Evolutionary conservation across 2,888 invertebrate genomes (phyloP).

Genomic region (Epistrophe grossulariae): DNA sequence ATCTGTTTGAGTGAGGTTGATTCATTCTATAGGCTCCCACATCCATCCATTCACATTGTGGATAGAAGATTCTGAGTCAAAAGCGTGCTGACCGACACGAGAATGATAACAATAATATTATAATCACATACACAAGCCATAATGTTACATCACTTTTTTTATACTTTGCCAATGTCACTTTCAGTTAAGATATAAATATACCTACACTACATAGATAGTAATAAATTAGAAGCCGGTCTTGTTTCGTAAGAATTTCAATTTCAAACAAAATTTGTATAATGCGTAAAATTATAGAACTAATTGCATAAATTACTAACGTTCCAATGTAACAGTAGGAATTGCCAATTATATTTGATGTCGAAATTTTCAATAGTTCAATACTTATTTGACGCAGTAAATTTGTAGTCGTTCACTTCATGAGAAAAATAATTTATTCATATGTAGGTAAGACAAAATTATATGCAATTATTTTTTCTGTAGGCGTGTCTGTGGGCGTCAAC

Average conservation of each 20-base stretch:
- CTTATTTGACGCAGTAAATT: neutral
- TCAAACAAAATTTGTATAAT: neutral
- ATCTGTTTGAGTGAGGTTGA: conserved; percentile 1
- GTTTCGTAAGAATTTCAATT: neutral
- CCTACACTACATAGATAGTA: neutral
- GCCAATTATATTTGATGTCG: neutral
- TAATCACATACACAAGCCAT: neutral
- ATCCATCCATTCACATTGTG: neutral
- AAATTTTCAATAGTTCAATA: neutral
- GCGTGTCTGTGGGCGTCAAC: too few relatives aligned
- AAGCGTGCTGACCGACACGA: neutral
- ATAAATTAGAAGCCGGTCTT: neutral
- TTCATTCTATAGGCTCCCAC: conserved; percentile 10
- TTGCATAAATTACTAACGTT: neutral
- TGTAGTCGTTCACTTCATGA: neutral
- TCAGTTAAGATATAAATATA: neutral
- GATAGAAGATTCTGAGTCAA: conserved; percentile 11
- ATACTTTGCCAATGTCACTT: conserved; percentile 21
- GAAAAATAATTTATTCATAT: too few relatives aligned
- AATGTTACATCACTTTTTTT: conserved; percentile 12
- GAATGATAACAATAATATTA: conserved; percentile 3
- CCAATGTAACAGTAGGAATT: neutral
- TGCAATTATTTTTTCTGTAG: too few relatives aligned
- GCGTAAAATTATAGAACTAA: conserved; percentile 2
- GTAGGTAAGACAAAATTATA: too few relatives aligned